Evolutionary conservation across 2,797 vertebrate genomes (phyloP).

Genomic region (Schizothorax lantsangensis): DNA sequence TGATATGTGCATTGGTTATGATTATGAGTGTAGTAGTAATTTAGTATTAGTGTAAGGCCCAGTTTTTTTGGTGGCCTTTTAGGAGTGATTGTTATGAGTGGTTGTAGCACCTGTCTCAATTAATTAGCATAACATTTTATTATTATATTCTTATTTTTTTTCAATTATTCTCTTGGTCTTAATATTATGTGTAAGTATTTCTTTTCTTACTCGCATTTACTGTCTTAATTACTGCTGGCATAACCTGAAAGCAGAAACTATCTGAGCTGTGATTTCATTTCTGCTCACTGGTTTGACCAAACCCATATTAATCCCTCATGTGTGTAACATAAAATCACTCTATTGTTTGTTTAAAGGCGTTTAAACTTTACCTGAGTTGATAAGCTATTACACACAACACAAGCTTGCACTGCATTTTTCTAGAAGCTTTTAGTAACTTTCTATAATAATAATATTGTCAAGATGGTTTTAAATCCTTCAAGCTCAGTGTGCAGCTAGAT

Average conservation of each 20-base stretch:
- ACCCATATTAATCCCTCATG: not conserved
- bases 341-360: not conserved
- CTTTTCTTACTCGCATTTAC: not conserved
- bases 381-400: not conserved
- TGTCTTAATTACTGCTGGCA: not conserved
- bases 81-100: not conserved
- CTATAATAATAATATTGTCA: not conserved
- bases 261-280: not conserved
- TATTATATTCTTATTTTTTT: not conserved
- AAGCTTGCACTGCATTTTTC: not conserved
- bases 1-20: not conserved
- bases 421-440: not conserved
- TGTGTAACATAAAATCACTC: not conserved
- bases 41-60: not conserved
- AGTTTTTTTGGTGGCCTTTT: not conserved
- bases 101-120: not conserved
- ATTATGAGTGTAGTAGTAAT: not conserved
- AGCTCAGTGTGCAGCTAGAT: not conserved
- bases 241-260: slow-evolving; percentile 4
- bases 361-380: not conserved
- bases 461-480: not conserved
- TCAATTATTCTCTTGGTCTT: not conserved
- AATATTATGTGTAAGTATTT: not conserved
- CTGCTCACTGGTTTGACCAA: not conserved
- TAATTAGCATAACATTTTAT: not conserved